Evolutionary conservation across 2,797 vertebrate species (phyloP), one percentile per base, ranked within the genome.

Genomic region (Falco columbarius): DNA sequence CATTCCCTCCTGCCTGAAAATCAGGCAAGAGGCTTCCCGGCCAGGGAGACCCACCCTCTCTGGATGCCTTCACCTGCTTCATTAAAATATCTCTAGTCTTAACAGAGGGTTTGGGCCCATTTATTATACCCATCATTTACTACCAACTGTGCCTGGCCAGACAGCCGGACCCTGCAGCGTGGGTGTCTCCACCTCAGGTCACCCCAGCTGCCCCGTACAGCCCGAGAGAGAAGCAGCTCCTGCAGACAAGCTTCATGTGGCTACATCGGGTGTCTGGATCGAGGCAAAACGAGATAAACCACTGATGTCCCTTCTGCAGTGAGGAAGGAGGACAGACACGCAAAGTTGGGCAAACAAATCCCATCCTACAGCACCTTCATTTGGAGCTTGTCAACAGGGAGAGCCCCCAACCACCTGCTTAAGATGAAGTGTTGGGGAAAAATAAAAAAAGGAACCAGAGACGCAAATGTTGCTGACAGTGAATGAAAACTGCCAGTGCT

Each of bases 181-280:
- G 4, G 5, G 3, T 16, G 4, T n/a, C 71, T 79, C 52, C 24
- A 36, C 6, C 11, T 49, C 55, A 61, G 30, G 47, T 19, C 32
- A 55, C 20, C 21, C 26, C 73, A 56, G 70, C 26, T 61, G 27
- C 18, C 8, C 6, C 49, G 52, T 1, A 12, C 30, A 83, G 88
- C n/a, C 63, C 22, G 27, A 72, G 23, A 6, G 24, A 8, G 36
- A 61, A 23, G 26, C 42, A 68, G 79, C 15, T 36, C 54, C 51
- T 42, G 54, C 42, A 88, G 17, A 29, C 13, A 12, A 7, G 26
- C n/a, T 38, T 52, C 76, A 44, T 10, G 6, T 6, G 11, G 49
- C 24, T 54, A 19, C 0, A 0, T 9, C 4, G 10, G 12, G 6
- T 30, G 32, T n/a, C 17, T 42, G 42, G 34, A n/a, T 3, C 20